Base-by-base conservation (phyloP, 2,888 invertebrate species). In the Papilio elwesi region DNA sequence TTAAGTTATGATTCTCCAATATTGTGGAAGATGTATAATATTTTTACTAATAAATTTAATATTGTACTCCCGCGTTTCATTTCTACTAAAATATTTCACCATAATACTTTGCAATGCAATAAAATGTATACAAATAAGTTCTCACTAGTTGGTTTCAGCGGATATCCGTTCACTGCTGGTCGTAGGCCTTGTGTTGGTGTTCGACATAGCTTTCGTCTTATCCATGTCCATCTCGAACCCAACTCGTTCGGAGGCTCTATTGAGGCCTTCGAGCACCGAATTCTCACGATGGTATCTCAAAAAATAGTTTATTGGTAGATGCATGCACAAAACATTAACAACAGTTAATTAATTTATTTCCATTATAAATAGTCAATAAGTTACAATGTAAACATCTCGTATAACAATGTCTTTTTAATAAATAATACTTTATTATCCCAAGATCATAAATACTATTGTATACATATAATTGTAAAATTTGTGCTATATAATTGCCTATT, bases 21-120 rank as follows among this genome's bases (percentile, higher is more conserved):
- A 92, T 92, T 93, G 92, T 92, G 93, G 93, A 93, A 92, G 93
- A 93, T 93, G 93, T 93, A 93, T 93, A 91, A 93, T 93, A 93
- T 93, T 93, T 93, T 93, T 93, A 93, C 93, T 93, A 93, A 93
- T 93, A 93, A 93, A 93, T 93, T 93, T 93, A 93, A 93, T 93
- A 93, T 92, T 93, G 90, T 93, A 93, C 68, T 74, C 68, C 66
- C 70, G 81, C 74, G 86, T 91, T 91, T 91, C 82, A 87, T 88
- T 91, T 85, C 6, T 43, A 11, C 16, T 13, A 12, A 2, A 12
- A 36, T 38, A 36, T 38, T 59, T 38, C n/a, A 38, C 12, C 12
- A 15, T 53, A 53, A 15, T 15, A 52, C 6, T 16, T 53, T 16
- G 16, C 16, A 53, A 53, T 53, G 16, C 2, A 26, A 26, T 26